Evolutionary conservation across 64 coral and sea anemone species (phyloP), one percentile per base, ranked within the genome.

Genomic region (Catalaphyllia jardinei): DNA sequence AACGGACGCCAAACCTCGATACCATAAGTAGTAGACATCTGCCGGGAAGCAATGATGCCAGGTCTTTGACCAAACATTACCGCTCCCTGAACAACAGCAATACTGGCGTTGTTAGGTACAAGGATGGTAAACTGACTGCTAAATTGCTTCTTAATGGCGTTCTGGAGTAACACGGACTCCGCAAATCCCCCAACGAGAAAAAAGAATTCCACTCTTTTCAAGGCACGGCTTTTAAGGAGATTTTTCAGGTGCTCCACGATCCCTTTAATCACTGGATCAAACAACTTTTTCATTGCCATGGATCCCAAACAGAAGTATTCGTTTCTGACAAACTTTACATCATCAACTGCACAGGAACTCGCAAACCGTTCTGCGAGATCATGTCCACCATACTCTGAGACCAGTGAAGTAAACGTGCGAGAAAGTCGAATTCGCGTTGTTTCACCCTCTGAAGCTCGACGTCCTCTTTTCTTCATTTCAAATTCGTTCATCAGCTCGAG

Each of bases 381-480:
- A 77, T 38, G 46, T 20, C 19, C 75, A n/a, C 20, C 20, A 22
- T 29, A 1, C 13, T 54, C 57, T 49, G 77, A 72, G 0, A 89
- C 60, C 38, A 89, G 39, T 30, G 88, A 69, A 35, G 79, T 28
- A 42, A 89, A 80, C 25, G 38, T 31, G 4, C 76, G 33, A 14
- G 88, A 76, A 71, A 89, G 52, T 12, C 88, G 27, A 42, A 89
- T 10, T 28, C 88, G 50, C 0, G 88, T 89, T 15, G 63, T 57
- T n/a, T 15, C 69, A 18, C 87, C 75, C 10, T 89, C 75, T 51
- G 67, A 79, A 20, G 87, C 87, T 51, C 87, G 49, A 25, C 88
- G 60, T 71, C 88, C 63, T 31, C 88, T 38, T 22, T 89, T 80
- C 76, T 89, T 89, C 76, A 80, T 89, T 71, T 89, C 88, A 80